Evolutionary conservation across 2,797 vertebrate species (phyloP), one percentile per base, ranked within the genome.

Genomic region (Eulemur coronatus): DNA sequence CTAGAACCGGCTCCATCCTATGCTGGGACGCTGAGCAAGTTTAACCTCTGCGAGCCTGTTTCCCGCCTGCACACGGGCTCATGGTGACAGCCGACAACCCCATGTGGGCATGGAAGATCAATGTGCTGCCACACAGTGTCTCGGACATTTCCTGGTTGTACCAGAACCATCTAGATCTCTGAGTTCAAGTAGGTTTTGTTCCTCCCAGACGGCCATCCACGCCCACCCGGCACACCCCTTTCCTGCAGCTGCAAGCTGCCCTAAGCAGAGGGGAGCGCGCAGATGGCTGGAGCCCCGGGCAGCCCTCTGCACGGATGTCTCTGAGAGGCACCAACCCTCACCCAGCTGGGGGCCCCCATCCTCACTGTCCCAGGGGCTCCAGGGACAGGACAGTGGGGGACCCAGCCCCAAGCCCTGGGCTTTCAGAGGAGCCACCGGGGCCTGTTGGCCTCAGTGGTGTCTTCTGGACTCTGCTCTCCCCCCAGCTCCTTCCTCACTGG

Each of bases 101-200:
- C 3, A 0, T 2, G 24, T 43, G 52, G 79, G 7, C 35, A 4
- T 1, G 18, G 78, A 46, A 35, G 14, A 15, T 11, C 4, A 2
- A 11, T 26, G 17, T 61, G 65, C 75, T 3, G 0, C 79, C 14
- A 1, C 0, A 4, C 9, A 0, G 8, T 9, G 12, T 1, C 24
- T 30, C 7, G 18, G 46, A 22, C 33, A 7, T 22, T 67, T 57
- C 52, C 55, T 43, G 46, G 15, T 59, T 38, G 52, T 33, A 4
- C 33, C 1, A 9, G 73, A 24, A 38, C 12, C 46, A 1, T 38
- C 33, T 48, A 3, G 18, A 46, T 50, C 43, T 28, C 63, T 33
- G 15, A 11, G 41, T 11, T 57, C 8, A 41, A 24, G 46, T 4
- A 30, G 35, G 17, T 12, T 22, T 57, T 30, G 13, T 67, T 20